Base-by-base conservation (phyloP, 2,888 invertebrate genomes). In the Drosophila paranaensis region DNA sequence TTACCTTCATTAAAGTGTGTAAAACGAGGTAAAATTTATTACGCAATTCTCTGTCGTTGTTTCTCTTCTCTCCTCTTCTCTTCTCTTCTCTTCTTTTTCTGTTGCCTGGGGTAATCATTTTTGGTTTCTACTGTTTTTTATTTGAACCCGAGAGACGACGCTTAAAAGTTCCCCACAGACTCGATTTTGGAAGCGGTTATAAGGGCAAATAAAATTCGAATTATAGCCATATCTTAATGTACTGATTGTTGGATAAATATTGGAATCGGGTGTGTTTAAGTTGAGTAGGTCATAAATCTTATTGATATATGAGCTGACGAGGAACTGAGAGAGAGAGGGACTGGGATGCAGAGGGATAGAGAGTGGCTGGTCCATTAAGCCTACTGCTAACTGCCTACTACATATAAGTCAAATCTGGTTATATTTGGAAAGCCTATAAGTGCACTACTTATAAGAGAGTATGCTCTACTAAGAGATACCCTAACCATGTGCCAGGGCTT, bases 1-100 rank as follows among this genome's bases (percentile, higher is more conserved):
- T 70, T 69, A 60, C 64, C 76, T 74, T 77, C 68, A 64, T 63
- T 56, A 58, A 72, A 74, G 57, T 53, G 53, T 54, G 56, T 60
- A 63, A 68, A 69, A 58, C 65, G 55, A 72, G 73, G 50, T 75
- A 46, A 57, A 80, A 71, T 74, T 73, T 70, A 88, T 85, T 79
- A 73, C 60, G 80, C 77, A 83, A 79, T 85, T 79, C 74, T 43
- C 50, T 60, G 71, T 71, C 42, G 57, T 43, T 55, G 60, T 60
- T 57, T 48, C 39, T 11, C 35, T 14, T 39, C 33, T 37, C 37
- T 37, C 0, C 2, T 39, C 20, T 20, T 2, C 20, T 20, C 20
- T 57, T 48, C 39, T 11, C 35, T 14, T 39, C 33, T 37, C 37
- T 37, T 0, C 2, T 39, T 20, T 20, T 20, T 20, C 27, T 53